Conservation (phyloP, 2,797 vertebrate genomes). For the Echeneis naucrates region DNA sequence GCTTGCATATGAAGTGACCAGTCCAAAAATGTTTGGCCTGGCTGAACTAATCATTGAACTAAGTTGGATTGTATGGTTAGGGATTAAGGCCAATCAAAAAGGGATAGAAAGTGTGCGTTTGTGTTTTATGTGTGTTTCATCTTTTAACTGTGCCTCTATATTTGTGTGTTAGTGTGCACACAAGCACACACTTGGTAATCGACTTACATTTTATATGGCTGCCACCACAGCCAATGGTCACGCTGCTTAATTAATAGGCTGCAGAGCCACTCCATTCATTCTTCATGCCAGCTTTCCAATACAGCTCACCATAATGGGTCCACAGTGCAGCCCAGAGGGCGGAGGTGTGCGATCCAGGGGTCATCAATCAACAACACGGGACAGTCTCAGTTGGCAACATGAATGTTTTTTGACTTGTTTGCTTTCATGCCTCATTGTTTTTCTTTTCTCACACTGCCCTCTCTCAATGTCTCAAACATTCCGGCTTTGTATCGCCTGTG, state of each 20-base stretch:
- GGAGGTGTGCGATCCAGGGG: conserved; percentile 14
- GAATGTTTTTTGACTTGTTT: conserved; percentile 27
- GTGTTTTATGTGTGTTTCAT: neutral
- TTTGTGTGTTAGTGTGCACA: neutral
- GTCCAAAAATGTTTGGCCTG: neutral
- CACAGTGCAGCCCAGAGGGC: conserved; percentile 22
- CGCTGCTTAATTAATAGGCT: conserved; percentile 77
- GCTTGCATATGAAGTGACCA: neutral
- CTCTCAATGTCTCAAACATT: neutral
- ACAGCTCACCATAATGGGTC: conserved; percentile 56
- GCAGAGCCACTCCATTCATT: conserved; percentile 73
- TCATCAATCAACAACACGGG: conserved; percentile 57
- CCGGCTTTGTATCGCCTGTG: neutral
- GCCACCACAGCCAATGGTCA: conserved; percentile 66
- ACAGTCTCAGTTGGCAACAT: conserved; percentile 1
- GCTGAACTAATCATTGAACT: neutral
- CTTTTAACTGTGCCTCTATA: neutral
- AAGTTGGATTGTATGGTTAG: neutral
- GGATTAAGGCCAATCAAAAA: conserved; percentile 24
- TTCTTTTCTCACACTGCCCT: neutral
- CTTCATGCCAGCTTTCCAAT: conserved; percentile 75
- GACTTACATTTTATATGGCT: conserved; percentile 65
- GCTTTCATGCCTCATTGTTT: conserved; percentile 7
- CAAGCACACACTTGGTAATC: conserved; percentile 53
- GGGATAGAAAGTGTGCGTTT: neutral